phyloP scores from a whole-genome alignment of 2,113 vertebrate species.

The Scatophagus argus region DNA sequence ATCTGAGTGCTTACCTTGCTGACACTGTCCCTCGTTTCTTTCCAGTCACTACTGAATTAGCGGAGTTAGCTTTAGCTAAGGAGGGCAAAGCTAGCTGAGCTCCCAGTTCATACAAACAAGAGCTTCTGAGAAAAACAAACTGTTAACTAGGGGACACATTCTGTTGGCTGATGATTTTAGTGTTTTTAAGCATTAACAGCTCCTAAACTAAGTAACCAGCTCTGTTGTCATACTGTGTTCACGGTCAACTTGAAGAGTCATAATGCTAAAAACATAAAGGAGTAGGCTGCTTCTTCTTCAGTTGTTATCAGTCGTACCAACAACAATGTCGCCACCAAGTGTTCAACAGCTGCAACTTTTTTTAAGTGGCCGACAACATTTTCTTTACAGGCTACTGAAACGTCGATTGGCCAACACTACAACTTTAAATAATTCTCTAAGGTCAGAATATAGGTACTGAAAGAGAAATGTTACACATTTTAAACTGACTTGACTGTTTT shows the following conservation, averaged over 20 bases:
- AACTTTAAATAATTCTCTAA: too few species aligned
- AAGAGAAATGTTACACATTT: too few species aligned
- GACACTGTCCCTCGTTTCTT: not conserved
- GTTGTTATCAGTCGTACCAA: fast-evolving
- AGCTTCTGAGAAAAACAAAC: not conserved
- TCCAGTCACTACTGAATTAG: not conserved
- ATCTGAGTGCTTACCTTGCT: not conserved
- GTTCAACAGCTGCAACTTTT: not conserved
- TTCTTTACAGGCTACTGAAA: too few species aligned
- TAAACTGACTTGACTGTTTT: too few species aligned
- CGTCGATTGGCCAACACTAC: too few species aligned
- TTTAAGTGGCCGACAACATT: too few species aligned
- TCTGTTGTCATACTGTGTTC: too few species aligned
- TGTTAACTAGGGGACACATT: too few species aligned
- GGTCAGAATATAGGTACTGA: too few species aligned
- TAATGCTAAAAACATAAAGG: constrained; percentile 15
- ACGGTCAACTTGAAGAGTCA: not conserved
- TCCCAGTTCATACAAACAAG: not conserved
- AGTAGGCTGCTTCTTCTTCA: not conserved
- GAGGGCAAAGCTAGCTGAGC: not conserved
- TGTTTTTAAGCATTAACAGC: too few species aligned
- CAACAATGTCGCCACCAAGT: not conserved
- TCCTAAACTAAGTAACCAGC: not conserved
- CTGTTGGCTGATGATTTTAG: too few species aligned
- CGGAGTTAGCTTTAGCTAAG: not conserved